These are phyloP conservation scores for Drosophila infuscata DNA, from an alignment of 2,888 invertebrate species.

Conservation along the genomic window DNA sequence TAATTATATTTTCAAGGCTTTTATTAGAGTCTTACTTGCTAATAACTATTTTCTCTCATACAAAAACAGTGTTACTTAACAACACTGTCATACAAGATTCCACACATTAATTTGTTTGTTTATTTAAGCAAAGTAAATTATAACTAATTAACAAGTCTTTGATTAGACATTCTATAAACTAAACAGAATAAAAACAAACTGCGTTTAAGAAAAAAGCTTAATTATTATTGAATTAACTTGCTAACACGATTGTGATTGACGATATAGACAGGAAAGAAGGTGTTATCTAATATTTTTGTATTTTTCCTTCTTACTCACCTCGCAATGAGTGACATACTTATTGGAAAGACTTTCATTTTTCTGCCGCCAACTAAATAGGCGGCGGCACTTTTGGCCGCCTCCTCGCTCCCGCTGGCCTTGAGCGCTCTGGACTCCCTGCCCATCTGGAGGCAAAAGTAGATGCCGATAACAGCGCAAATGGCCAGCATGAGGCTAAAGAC, in stretches of 20 bases:
- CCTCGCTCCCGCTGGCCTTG: slow-evolving; percentile 76
- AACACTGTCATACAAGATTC: not conserved
- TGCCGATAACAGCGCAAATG: slow-evolving; percentile 91
- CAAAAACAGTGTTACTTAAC: not conserved
- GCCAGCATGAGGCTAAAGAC: slow-evolving; percentile 92
- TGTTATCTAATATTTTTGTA: too few relatives aligned
- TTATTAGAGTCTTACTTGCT: not conserved
- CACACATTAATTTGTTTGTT: too few relatives aligned
- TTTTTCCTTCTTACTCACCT: slow-evolving; percentile 85
- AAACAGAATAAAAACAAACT: too few relatives aligned
- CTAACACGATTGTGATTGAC: not conserved
- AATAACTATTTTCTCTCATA: not conserved
- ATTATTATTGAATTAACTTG: not conserved
- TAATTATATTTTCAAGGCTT: not conserved
- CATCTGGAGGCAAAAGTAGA: slow-evolving; percentile 93
- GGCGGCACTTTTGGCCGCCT: slow-evolving; percentile 85
- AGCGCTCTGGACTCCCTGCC: slow-evolving; percentile 84
- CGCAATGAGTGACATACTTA: slow-evolving; percentile 90
- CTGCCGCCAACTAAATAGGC: slow-evolving; percentile 89
- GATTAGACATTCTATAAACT: too few relatives aligned
- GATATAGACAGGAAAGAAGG: not conserved
- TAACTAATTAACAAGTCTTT: too few relatives aligned
- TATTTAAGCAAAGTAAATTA: too few relatives aligned
- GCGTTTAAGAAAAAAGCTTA: too few relatives aligned
- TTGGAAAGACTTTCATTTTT: slow-evolving; percentile 89